phyloP scores from a whole-genome alignment of 1,140 invertebrate species.

The Latrodectus geometricus region DNA sequence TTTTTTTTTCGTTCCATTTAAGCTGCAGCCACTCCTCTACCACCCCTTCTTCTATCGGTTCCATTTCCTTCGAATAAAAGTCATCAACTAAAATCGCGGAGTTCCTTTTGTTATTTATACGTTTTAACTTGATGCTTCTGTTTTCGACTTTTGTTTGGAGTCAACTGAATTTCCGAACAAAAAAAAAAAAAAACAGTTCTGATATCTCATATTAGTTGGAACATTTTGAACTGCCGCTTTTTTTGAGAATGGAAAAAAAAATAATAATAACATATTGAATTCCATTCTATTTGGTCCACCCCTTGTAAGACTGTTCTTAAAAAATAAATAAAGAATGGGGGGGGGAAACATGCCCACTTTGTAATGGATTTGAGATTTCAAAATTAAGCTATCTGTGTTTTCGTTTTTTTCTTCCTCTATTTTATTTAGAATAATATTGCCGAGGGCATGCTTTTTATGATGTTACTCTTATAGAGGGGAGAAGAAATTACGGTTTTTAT shows the following conservation, averaged over 20 bases:
- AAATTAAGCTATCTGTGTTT: conserved; percentile 1
- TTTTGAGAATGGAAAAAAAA: conserved; percentile 10
- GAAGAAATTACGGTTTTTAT: no score
- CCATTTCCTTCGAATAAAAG: conserved; percentile 51
- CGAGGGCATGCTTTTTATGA: no score
- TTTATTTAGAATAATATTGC: no score
- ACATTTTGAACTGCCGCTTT: not conserved
- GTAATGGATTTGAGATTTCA: conserved; percentile 1
- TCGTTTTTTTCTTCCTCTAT: no score
- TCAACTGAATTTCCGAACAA: not conserved
- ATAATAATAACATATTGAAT: conserved; percentile 30
- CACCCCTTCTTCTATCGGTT: not conserved
- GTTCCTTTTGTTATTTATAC: conserved; percentile 47
- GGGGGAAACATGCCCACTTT: not conserved
- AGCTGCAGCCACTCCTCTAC: not conserved
- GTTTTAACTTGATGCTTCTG: conserved; percentile 23
- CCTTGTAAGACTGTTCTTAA: not conserved
- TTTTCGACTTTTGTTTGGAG: conserved; percentile 14
- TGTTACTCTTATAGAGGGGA: no score
- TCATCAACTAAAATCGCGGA: conserved; percentile 47
- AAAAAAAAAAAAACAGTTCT: not conserved
- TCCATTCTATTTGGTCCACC: conserved; percentile 10
- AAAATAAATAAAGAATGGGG: not conserved
- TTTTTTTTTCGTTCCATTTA: not conserved
- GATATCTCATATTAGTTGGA: not conserved